Base-by-base conservation (phyloP, 2,888 invertebrate genomes). In the Coronaproctus castanopsis region DNA sequence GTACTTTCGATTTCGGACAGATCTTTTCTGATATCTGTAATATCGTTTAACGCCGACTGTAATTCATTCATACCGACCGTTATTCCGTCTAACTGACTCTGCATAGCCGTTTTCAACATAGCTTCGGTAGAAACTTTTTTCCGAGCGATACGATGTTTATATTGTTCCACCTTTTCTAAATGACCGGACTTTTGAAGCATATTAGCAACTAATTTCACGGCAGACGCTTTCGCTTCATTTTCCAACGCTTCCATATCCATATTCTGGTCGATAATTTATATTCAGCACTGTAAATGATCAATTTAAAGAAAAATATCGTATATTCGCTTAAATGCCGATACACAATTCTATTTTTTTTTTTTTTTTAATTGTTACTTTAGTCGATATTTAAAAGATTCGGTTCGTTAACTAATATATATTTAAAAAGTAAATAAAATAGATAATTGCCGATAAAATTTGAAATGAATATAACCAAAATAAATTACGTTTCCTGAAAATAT, bases 11-110 rank as follows among this genome's bases (percentile, higher is more conserved):
- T 81, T 63, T 84, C 82, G 68, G 81, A 78, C 71, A 91, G 78
- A 66, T 87, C 79, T 77, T 63, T 57, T 67, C 79, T 78, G 50
- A 83, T 78, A 18, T 77, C 75, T 61, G 75, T 72, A 1, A 96
- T 86, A 73, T 92, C 91, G 66, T 83, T 80, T 57, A 91, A 75
- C 55, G 93, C 90, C 61, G 82, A 81, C 68, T 87, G 84, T 52
- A 98, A 74, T 70, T 96, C 89, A 67, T 86, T 86, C 20, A 98
- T 79, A 0, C 97, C 97, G 14, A 89, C 87, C 66, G 88, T 81
- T 0, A 98, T 96, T 1, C 95, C 96, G 73, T 98, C 97, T 58
- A 98, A 74, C 73, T 98, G 96, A 63, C 93, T 91, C 72, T 98
- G 96, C 77, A 98, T 91, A 1, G 95, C 95, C n/a, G 96, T 93